Percentiles rank a stretch among this genome's conserved stretches.
phyloP scores from a whole-genome alignment of 2,888 invertebrate species.

The Hyposoter didymator region DNA sequence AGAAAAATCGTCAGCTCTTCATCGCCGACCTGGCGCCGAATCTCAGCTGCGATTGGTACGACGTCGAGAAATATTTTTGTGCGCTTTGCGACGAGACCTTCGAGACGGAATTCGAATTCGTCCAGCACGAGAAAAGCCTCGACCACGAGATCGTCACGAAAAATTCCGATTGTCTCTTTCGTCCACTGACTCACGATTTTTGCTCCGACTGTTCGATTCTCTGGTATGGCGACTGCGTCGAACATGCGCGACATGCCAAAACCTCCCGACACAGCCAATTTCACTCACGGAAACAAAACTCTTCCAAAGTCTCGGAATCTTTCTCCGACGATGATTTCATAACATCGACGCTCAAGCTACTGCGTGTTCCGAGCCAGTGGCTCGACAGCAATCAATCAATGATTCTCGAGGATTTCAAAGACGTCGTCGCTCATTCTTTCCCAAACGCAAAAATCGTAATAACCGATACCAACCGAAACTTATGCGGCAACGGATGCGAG shows the following conservation, averaged over 20 bases:
- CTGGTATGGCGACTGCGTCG: constrained; percentile 59
- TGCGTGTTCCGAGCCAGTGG: background rate
- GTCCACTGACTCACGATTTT: constrained; percentile 11
- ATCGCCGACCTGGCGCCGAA: background rate
- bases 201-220: constrained; percentile 47
- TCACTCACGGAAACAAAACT: background rate
- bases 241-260: constrained; percentile 42
- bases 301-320: background rate
- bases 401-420: background rate
- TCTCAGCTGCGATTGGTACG: constrained; percentile 51
- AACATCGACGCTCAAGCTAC: background rate
- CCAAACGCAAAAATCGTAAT: background rate
- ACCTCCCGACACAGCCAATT: constrained; percentile 23
- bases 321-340: background rate
- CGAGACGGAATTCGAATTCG: constrained; percentile 42
- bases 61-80: constrained; percentile 48
- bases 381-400: background rate
- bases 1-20: background rate
- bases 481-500: background rate
- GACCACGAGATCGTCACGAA: background rate
- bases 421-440: background rate
- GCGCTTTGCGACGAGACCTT: constrained; percentile 5
- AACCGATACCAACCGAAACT: background rate
- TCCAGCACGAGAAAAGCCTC: constrained; percentile 14
- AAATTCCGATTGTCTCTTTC: background rate